Evolutionary conservation across 2,888 invertebrate species (phyloP).

Genomic region (Parnassius glacialis): DNA sequence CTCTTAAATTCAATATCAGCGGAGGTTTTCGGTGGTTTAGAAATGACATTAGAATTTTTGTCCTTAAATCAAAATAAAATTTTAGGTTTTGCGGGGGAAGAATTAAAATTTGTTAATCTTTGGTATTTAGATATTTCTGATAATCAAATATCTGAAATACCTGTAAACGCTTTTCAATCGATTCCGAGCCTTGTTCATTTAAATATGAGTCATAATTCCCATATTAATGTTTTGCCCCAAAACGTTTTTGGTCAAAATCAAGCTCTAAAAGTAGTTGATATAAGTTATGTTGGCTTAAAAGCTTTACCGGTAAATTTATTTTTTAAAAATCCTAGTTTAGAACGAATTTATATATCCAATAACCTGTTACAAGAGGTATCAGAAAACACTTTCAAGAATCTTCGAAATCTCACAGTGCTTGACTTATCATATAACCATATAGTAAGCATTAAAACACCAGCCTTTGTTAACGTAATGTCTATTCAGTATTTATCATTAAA

Average conservation of each 20-base stretch:
- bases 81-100: conserved; percentile 83
- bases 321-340: conserved; percentile 83
- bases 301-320: conserved; percentile 87
- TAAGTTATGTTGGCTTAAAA: conserved; percentile 88
- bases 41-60: conserved; percentile 85
- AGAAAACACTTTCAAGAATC: conserved; percentile 88
- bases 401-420: conserved; percentile 86
- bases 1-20: conserved; percentile 85
- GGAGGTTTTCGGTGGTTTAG: conserved; percentile 88
- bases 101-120: conserved; percentile 83
- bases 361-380: conserved; percentile 89
- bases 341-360: conserved; percentile 84
- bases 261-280: conserved; percentile 85
- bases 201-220: conserved; percentile 88
- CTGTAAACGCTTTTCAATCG: conserved; percentile 84
- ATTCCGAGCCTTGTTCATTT: conserved; percentile 85
- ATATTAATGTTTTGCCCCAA: conserved; percentile 83
- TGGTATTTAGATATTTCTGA: conserved; percentile 88
- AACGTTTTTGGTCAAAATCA: conserved; percentile 86
- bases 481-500: conserved; percentile 86
- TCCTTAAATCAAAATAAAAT: conserved; percentile 88
- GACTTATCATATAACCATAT: conserved; percentile 91
- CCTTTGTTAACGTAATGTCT: conserved; percentile 89
- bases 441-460: conserved; percentile 85
- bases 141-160: conserved; percentile 88